phyloP scores from a whole-genome alignment of 2,113 vertebrate genomes.

The Bungarus multicinctus region DNA sequence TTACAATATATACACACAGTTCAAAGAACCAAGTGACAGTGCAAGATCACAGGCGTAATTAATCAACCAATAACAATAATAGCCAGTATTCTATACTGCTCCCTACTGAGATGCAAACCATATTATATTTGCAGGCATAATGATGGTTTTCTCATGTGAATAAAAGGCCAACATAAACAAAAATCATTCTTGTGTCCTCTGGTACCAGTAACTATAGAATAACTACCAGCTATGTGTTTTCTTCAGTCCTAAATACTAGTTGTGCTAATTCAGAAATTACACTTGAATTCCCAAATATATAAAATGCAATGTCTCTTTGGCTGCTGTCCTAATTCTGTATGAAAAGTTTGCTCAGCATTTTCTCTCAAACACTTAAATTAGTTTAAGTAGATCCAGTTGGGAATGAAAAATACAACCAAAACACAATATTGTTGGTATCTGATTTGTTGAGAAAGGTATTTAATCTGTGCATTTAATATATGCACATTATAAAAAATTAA shows the following conservation, averaged over 20 bases:
- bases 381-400: neutral
- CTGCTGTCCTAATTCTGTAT: neutral
- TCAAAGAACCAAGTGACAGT: neutral
- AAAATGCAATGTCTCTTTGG: neutral
- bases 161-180: neutral
- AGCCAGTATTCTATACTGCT: neutral
- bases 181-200: neutral
- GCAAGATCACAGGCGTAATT: neutral
- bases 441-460: neutral
- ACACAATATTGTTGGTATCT: neutral
- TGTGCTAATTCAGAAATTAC: neutral
- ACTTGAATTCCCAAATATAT: neutral
- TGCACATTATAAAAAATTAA: neutral
- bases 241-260: neutral
- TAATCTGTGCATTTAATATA: neutral
- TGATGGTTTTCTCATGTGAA: neutral
- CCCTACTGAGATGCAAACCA: neutral
- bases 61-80: neutral
- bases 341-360: neutral
- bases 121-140: neutral
- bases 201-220: neutral
- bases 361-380: neutral
- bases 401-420: neutral
- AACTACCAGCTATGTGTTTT: neutral
- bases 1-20: neutral